Evolutionary conservation across 2,888 invertebrate genomes (phyloP).

Genomic region (Brachyptera putata): DNA sequence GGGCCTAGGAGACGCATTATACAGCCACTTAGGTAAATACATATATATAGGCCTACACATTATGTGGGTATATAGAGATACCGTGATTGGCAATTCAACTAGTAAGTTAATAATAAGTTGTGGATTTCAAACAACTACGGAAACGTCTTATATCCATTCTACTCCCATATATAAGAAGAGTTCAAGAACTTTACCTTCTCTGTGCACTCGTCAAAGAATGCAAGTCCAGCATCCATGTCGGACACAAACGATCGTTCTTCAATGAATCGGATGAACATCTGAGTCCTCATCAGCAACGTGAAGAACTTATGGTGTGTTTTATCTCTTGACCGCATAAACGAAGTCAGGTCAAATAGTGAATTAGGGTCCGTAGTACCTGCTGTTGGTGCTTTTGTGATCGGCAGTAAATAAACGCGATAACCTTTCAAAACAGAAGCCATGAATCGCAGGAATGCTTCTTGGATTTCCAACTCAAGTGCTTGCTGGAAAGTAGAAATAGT

Average conservation of each 20-base stretch:
- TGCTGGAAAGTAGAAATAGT: conserved; percentile 53
- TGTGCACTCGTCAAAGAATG: conserved; percentile 96
- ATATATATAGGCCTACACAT: too few species aligned
- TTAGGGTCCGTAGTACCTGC: conserved; percentile 93
- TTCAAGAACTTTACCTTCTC: conserved; percentile 72
- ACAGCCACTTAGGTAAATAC: too few species aligned
- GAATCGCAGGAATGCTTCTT: conserved; percentile 94
- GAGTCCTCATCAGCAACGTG: conserved; percentile 82
- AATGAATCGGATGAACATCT: conserved; percentile 97
- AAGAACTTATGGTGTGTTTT: conserved; percentile 85
- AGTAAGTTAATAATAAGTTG: too few species aligned
- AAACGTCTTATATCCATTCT: too few species aligned
- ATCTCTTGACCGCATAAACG: conserved; percentile 80
- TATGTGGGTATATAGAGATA: too few species aligned
- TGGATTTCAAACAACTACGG: too few species aligned
- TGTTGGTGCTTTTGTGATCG: conserved; percentile 90
- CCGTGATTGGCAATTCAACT: too few species aligned
- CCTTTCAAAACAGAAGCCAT: conserved; percentile 91
- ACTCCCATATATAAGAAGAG: too few species aligned
- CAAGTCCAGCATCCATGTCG: conserved; percentile 93
- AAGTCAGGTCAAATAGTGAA: conserved; percentile 74
- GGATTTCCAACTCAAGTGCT: conserved; percentile 86
- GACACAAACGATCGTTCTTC: conserved; percentile 98
- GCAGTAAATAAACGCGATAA: conserved; percentile 80
- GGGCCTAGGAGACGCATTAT: too few species aligned